Conservation (phyloP, 2,113 vertebrate species). For the Agelaius phoeniceus region DNA sequence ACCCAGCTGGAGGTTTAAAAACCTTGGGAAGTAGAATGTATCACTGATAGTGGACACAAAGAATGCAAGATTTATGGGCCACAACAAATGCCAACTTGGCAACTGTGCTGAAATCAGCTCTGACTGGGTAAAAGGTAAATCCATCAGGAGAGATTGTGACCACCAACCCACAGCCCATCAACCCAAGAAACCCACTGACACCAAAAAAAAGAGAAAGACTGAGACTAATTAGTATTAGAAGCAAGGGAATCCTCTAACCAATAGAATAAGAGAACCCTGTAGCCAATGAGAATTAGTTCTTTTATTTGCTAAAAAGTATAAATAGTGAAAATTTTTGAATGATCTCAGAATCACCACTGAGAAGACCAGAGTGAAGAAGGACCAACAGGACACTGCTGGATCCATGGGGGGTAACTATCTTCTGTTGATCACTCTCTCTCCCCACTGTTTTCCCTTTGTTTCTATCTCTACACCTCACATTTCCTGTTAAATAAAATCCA, state of each 20-base stretch:
- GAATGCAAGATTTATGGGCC: neutral
- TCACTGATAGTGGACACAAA: neutral
- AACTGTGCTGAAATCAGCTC: neutral
- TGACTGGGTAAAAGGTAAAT: neutral
- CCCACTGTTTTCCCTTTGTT: neutral
- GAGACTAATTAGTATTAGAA: neutral
- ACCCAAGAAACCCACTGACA: neutral
- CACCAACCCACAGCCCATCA: rapidly evolving
- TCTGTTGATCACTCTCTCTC: neutral
- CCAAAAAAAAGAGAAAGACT: neutral
- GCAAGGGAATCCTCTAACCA: neutral
- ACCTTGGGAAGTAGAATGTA: neutral
- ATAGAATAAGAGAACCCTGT: neutral
- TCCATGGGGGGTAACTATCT: neutral
- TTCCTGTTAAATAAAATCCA: neutral
- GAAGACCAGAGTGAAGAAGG: neutral
- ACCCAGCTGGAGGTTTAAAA: neutral
- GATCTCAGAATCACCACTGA: neutral
- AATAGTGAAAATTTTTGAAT: neutral
- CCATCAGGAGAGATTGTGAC: neutral
- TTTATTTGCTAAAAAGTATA: neutral
- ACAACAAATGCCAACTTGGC: neutral
- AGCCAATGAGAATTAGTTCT: neutral
- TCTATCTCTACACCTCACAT: neutral
- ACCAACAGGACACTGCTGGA: neutral